Percentiles rank a stretch among this genome's conserved stretches.
These are phyloP conservation scores for Lochmaea crataegi DNA, from an alignment of 2,888 invertebrate species.

Conservation along the genomic window DNA sequence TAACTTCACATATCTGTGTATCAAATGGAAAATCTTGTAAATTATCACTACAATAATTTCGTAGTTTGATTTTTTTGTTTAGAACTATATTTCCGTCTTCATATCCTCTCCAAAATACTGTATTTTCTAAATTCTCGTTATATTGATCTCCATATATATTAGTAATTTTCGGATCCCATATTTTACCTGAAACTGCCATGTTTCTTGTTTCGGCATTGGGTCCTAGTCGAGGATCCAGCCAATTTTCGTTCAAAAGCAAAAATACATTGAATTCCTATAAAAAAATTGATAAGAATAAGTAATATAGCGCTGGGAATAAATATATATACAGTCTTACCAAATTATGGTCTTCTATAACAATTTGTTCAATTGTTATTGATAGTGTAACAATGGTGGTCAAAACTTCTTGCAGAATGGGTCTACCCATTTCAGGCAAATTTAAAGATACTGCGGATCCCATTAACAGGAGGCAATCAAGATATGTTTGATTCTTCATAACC, in stretches of 20 bases:
- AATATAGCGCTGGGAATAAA: too few relatives aligned
- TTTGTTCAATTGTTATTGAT: conserved; percentile 50
- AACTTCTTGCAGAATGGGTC: conserved; percentile 46
- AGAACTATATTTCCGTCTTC: conserved; percentile 54
- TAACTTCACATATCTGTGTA: conserved; percentile 53
- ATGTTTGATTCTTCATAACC: conserved; percentile 48
- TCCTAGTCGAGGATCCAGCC: conserved; percentile 54
- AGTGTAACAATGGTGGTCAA: conserved; percentile 50
- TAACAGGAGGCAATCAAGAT: conserved; percentile 54
- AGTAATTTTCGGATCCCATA: conserved; percentile 58
- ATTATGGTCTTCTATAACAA: conserved; percentile 45
- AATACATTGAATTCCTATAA: conserved; percentile 50
- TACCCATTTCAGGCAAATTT: conserved; percentile 47
- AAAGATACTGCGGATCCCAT: conserved; percentile 52
- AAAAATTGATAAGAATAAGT: not conserved
- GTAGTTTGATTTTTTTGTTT: conserved; percentile 51
- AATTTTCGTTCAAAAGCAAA: conserved; percentile 53
- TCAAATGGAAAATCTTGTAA: conserved; percentile 55
- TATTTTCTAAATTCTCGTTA: conserved; percentile 48
- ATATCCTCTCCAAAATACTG: conserved; percentile 56
- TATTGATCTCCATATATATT: conserved; percentile 45
- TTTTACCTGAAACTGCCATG: conserved; percentile 54
- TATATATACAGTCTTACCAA: conserved; percentile 47
- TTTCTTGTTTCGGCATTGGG: conserved; percentile 51
- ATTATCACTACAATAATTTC: conserved; percentile 49